phyloP scores from a whole-genome alignment of 2,113 vertebrate genomes.

The Vimba vimba region DNA sequence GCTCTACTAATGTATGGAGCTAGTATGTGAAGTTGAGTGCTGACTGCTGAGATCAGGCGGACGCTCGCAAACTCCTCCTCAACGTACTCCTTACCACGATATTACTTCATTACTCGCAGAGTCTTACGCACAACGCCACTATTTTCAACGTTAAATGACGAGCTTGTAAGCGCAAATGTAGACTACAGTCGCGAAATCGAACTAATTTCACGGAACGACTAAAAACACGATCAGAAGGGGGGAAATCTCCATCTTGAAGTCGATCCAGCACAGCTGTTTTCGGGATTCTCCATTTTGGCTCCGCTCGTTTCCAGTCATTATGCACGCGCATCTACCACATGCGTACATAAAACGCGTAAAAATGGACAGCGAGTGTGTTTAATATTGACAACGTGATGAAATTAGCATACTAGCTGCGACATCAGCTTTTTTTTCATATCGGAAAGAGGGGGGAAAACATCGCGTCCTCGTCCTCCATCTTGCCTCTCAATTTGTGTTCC shows the following conservation, averaged over 20 bases:
- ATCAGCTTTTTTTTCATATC: conserved; percentile 44
- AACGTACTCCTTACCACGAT: conserved; percentile 11
- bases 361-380: not conserved
- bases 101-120: conserved; percentile 20
- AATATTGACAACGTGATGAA: not conserved
- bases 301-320: conserved; percentile 40
- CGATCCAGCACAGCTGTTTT: conserved; percentile 64
- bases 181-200: not conserved
- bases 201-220: not conserved
- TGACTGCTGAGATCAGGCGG: conserved; percentile 28
- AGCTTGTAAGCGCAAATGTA: not conserved
- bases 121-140: not conserved
- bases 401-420: conserved; percentile 2
- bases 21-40: conserved; percentile 3
- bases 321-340: not conserved
- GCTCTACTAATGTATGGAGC: not conserved
- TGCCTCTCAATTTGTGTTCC: conserved; percentile 68
- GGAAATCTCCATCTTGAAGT: conserved; percentile 68
- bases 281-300: conserved; percentile 69
- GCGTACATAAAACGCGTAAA: conserved; percentile 10
- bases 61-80: conserved; percentile 35
- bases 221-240: conserved; percentile 9
- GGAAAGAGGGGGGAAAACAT: conserved; percentile 45
- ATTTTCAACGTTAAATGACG: too few relatives aligned
- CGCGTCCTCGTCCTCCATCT: conserved; percentile 76